A percentile compares a stretch with the other conserved stretches of the same genome.
These are phyloP conservation scores for Montifringilla adamsi DNA, from an alignment of 2,113 vertebrate species.

Conservation along the genomic window DNA sequence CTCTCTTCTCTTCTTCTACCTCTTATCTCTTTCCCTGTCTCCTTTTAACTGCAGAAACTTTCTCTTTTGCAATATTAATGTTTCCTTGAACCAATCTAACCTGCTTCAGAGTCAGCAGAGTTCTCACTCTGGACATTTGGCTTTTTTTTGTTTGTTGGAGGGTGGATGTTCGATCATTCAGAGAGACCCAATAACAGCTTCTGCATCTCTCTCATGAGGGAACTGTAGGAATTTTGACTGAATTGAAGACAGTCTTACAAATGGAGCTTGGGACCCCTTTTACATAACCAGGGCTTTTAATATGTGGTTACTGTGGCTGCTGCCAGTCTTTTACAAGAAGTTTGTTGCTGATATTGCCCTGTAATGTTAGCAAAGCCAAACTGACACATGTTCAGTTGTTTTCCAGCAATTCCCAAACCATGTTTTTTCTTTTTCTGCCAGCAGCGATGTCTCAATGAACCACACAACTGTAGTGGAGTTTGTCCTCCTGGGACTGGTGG, in stretches of 20 bases:
- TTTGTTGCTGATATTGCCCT: background rate
- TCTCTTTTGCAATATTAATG: background rate
- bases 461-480: conserved; percentile 1
- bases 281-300: background rate
- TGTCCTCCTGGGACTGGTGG: conserved; percentile 5
- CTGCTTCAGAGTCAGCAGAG: background rate
- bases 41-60: background rate
- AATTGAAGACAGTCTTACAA: background rate
- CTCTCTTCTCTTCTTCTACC: background rate
- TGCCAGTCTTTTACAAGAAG: background rate
- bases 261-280: background rate
- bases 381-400: background rate
- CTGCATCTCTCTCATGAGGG: background rate
- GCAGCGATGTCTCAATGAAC: background rate
- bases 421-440: background rate
- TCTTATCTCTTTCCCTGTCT: background rate
- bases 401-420: background rate
- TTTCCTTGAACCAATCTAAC: background rate
- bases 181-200: background rate
- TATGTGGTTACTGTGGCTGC: background rate
- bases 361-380: background rate
- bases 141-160: background rate
- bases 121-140: background rate
- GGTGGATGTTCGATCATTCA: background rate
- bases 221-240: background rate